Conservation (phyloP, 2,888 invertebrate genomes). For the Nomada ferruginata region DNA sequence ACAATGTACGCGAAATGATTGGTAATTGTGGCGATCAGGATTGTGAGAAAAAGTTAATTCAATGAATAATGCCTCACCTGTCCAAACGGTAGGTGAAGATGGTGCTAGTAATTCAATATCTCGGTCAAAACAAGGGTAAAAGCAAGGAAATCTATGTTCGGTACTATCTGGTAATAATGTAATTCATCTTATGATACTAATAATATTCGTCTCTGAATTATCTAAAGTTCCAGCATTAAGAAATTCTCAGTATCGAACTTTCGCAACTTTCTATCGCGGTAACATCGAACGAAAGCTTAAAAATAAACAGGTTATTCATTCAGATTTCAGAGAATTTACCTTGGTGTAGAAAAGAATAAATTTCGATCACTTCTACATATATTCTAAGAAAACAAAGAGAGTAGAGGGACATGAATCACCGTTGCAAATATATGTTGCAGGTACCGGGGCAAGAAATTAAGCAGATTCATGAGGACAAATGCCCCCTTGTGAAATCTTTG, state of each 20-base stretch:
- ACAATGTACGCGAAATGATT: background rate
- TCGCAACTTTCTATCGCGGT: background rate
- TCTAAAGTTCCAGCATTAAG: too few species aligned
- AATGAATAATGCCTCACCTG: background rate
- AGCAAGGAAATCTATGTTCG: constrained; percentile 17
- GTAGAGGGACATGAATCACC: background rate
- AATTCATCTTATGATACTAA: background rate
- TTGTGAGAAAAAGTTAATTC: background rate
- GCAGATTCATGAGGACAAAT: background rate
- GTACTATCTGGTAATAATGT: constrained; percentile 10
- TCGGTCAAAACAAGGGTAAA: background rate
- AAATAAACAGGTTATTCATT: constrained; percentile 5
- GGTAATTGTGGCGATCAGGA: background rate
- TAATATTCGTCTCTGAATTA: too few species aligned
- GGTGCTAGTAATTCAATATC: too few species aligned
- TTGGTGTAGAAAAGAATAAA: background rate
- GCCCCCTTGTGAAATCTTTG: background rate
- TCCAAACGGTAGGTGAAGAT: too few species aligned
- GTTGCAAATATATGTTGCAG: constrained; percentile 9
- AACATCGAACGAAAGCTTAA: background rate
- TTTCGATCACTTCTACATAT: background rate
- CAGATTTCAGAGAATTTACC: background rate
- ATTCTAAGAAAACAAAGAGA: background rate
- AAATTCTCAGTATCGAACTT: too few species aligned
- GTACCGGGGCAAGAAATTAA: background rate